Percentiles rank a stretch among this genome's conserved stretches.
These are phyloP conservation scores for Sclerodermus sp. DNA, from an alignment of 2,888 invertebrate species.

Conservation along the genomic window DNA sequence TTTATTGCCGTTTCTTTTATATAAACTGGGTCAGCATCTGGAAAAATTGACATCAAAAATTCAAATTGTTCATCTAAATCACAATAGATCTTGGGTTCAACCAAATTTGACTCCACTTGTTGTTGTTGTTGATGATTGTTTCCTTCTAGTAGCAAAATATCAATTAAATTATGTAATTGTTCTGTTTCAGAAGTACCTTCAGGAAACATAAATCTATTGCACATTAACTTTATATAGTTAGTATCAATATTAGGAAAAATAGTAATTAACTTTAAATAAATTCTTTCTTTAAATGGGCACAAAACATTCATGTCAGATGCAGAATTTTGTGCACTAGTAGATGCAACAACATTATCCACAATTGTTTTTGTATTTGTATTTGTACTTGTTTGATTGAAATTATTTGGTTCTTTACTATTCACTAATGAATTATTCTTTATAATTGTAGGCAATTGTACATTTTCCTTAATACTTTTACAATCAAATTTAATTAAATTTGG, in stretches of 20 bases:
- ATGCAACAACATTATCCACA: no score
- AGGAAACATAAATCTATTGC: not conserved
- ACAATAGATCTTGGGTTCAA: constrained; percentile 5
- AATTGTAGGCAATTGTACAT: no score
- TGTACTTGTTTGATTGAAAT: no score
- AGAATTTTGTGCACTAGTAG: no score
- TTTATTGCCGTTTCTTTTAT: constrained; percentile 32
- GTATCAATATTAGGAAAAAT: constrained; percentile 36
- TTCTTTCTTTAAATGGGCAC: constrained; percentile 1
- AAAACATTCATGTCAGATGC: no score
- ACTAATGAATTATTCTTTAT: no score
- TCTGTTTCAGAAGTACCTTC: not conserved
- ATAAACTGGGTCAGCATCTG: constrained; percentile 45
- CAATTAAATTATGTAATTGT: constrained; percentile 4
- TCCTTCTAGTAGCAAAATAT: not conserved
- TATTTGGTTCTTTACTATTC: no score
- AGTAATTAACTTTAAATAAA: constrained; percentile 27
- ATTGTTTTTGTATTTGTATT: no score
- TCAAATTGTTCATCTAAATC: constrained; percentile 31
- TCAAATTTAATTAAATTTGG: no score
- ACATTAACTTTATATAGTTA: constrained; percentile 28
- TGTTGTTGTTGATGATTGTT: not conserved
- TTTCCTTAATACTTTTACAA: no score
- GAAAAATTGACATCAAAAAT: no score
- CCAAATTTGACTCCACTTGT: not conserved